These are phyloP conservation scores for Neoseiulus cucumeris DNA, from an alignment of 1,140 invertebrate genomes.

Conservation along the genomic window DNA sequence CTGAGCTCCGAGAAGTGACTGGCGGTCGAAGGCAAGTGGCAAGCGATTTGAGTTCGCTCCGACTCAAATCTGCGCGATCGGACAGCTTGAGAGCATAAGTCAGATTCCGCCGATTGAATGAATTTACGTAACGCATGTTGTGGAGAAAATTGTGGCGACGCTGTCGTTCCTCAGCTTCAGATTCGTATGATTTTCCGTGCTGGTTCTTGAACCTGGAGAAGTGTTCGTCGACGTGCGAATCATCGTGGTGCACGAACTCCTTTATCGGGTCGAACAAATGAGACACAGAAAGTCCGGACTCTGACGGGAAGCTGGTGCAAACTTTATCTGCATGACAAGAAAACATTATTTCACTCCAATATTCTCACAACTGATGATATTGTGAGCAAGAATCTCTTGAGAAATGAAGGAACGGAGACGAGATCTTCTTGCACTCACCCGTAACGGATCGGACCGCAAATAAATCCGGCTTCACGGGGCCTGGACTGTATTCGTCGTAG, in stretches of 20 bases:
- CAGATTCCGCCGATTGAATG: constrained; percentile 52
- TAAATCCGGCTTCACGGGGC: no score
- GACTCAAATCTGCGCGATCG: constrained; percentile 62
- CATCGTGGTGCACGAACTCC: constrained; percentile 56
- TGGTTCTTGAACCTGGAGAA: constrained; percentile 53
- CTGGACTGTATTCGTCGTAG: no score
- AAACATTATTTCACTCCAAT: no score
- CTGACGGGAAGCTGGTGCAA: no score
- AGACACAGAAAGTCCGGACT: no score
- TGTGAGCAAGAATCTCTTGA: no score
- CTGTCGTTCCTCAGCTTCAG: constrained; percentile 41
- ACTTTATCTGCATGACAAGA: no score
- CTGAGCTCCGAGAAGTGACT: constrained; percentile 21
- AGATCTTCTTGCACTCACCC: no score
- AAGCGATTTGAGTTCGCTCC: constrained; percentile 53
- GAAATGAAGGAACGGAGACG: no score
- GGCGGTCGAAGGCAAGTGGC: constrained; percentile 44
- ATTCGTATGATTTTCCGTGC: constrained; percentile 38
- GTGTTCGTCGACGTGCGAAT: constrained; percentile 48
- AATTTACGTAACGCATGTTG: constrained; percentile 62
- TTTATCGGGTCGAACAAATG: constrained; percentile 43
- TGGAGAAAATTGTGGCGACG: constrained; percentile 65
- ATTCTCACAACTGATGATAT: no score
- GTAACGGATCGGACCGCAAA: no score
- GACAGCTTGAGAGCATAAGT: constrained; percentile 58